Base-by-base conservation (phyloP, 2,797 vertebrate species). In the Champsocephalus gunnari region DNA sequence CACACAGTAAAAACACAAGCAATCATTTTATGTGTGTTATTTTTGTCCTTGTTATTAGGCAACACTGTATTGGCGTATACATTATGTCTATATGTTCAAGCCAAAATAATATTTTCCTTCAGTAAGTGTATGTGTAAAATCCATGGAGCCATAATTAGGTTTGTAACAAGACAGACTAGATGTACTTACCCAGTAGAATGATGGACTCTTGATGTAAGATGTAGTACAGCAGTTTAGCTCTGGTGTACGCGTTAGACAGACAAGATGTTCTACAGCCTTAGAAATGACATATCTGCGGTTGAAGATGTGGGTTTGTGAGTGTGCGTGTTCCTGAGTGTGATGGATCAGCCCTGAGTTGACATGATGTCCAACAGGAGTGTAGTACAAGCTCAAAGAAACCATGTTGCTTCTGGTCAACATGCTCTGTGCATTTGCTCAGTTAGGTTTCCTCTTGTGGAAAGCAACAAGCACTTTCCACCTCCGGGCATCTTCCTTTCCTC, bases 311-410 rank as follows among this genome's bases (percentile, higher is more conserved):
- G 71, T 68, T 68, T 62, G 69, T 71, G 81, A 50, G 59, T 66
- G 24, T 72, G 70, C 59, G 84, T 68, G 75, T 84, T 81, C 45
- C 59, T 81, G 84, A 78, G 85, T 71, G 71, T 88, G 89, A 91
- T 92, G 88, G 88, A 93, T 93, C 88, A 83, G 86, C 77, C 66
- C 59, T 75, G 75, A 80, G 81, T 92, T 91, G 92, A 91, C 89
- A 91, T 88, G 83, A 91, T 91, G 90, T 91, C 89, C 87, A 88
- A 92, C 89, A 93, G 78, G 62, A 89, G 73, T 93, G 91, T 92
- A 90, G 85, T 90, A 94, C 93, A 95, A 92, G 91, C 87, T 80
- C 71, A 24, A 54, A 85, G 82, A 94, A 93, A 87, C 85, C 77
- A 77, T 87, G 82, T 89, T 82, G 75, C 87, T 91, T 77, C 85